Evolutionary conservation across 1,140 invertebrate species (phyloP).

Genomic region (Penaeus indicus): DNA sequence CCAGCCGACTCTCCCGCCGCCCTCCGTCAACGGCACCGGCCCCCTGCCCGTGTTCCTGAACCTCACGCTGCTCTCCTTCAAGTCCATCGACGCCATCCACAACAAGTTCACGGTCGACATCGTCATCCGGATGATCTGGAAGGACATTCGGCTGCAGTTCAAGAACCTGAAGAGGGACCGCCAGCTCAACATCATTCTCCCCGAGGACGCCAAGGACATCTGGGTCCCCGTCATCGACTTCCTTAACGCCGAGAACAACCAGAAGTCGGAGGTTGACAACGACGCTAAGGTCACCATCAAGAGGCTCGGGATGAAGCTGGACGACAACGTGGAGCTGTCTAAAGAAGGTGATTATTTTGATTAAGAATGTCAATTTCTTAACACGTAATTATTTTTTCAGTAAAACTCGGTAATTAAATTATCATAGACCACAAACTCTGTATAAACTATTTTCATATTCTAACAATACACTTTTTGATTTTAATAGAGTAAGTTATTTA

Average conservation of each 20-base stretch:
- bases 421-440: too few relatives aligned
- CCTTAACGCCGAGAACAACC: conserved; percentile 4
- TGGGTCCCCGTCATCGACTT: conserved; percentile 1
- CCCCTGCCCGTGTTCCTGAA: too few relatives aligned
- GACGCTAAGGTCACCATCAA: neutral
- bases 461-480: too few relatives aligned
- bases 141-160: conserved; percentile 54
- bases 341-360: neutral
- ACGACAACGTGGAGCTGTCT: neutral
- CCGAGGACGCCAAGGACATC: conserved; percentile 45
- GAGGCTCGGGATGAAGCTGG: neutral
- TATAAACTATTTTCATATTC: too few relatives aligned
- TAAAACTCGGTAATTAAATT: too few relatives aligned
- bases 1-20: too few relatives aligned
- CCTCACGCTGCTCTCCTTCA: conserved; percentile 53
- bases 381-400: too few relatives aligned
- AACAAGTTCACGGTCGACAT: conserved; percentile 58
- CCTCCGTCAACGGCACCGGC: too few relatives aligned
- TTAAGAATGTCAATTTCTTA: too few relatives aligned
- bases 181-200: conserved; percentile 65
- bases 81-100: conserved; percentile 50
- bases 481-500: too few relatives aligned
- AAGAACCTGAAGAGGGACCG: conserved; percentile 53
- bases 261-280: neutral
- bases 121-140: conserved; percentile 55